Evolutionary conservation across 92 coral and sea anemone species (phyloP), one percentile per base, ranked within the genome.

Genomic region (Umimayanthus kanabou): DNA sequence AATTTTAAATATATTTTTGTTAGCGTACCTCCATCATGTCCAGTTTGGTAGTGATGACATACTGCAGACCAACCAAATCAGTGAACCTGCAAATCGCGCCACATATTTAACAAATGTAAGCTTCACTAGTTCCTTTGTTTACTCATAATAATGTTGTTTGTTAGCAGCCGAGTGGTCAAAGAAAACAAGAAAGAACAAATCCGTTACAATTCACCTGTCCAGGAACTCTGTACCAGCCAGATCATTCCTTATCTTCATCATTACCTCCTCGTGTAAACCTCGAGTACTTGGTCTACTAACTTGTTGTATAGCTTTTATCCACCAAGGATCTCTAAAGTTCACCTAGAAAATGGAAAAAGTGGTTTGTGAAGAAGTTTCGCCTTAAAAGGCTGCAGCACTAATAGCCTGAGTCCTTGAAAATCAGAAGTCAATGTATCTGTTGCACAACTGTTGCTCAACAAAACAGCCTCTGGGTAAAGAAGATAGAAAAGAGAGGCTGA

Each of bases 1-100:
- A 61, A 3, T 22, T 55, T 33, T 33, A 33, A 55, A 55, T 55
- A 10, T 15, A 39, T 22, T 42, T 8, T 14, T 42, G 81, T 39
- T 14, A 85, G 49, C 88, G 15, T 82, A 95, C 99, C 99, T 93
- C 95, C 30, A 90, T 90, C 75, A 89, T 84, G 61, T 93, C 99
- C 77, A 95, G 88, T 80, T 97, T 97, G 14, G 92, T 86, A 2
- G 94, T 88, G 58, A 97, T 72, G 22, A 94, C 91, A 74, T 89
- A 95, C 92, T 92, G 93, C 61, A 97, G 88, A 73, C 99, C 99
- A 79, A 90, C 93, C 70, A 93, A 83, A 87, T 97, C 97, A 9
- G 92, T 80, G 76, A 95, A 95, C 80, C 99, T 97, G 90, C 25
- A 50, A 85, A 75, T 33, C 55, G 11, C 16, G 28, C 25, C 22